Evolutionary conservation across 2,113 vertebrate species (phyloP).

Genomic region (Mesembrinibis cayennensis): DNA sequence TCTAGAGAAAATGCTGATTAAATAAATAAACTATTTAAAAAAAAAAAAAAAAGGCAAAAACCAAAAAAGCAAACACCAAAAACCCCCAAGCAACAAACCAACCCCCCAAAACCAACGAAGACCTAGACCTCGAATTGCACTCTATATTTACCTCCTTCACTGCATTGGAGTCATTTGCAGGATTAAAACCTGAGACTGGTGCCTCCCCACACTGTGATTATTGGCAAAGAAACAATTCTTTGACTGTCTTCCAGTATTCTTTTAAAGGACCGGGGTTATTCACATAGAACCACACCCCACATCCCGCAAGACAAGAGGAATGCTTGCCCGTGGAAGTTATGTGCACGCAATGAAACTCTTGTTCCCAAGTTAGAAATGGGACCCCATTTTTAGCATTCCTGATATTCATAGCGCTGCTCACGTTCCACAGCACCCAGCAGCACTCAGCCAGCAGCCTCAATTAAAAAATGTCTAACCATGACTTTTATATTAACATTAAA

Average conservation of each 20-base stretch:
- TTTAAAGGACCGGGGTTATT: slow-evolving; percentile 38
- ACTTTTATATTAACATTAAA: background rate
- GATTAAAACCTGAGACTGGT: slow-evolving; percentile 36
- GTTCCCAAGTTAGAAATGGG: slow-evolving; percentile 58
- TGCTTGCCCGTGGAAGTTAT: slow-evolving; percentile 52
- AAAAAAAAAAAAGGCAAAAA: background rate
- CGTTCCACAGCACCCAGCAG: slow-evolving; percentile 21
- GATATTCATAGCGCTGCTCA: slow-evolving; percentile 48
- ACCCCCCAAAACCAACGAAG: background rate
- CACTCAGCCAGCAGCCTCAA: background rate
- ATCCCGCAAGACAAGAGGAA: slow-evolving; percentile 51
- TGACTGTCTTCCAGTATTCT: slow-evolving; percentile 17
- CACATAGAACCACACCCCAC: background rate
- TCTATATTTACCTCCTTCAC: slow-evolving; percentile 41
- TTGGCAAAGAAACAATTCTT: slow-evolving; percentile 55
- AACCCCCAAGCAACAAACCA: background rate
- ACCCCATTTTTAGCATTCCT: slow-evolving; percentile 63
- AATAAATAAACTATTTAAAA: background rate
- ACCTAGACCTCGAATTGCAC: background rate
- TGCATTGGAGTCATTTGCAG: background rate
- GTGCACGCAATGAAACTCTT: slow-evolving; percentile 40
- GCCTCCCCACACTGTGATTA: background rate
- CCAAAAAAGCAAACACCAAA: background rate
- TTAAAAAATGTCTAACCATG: background rate
- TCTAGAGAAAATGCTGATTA: background rate